Evolutionary conservation across 2,113 vertebrate genomes (phyloP).

Genomic region (Collichthys lucidus): DNA sequence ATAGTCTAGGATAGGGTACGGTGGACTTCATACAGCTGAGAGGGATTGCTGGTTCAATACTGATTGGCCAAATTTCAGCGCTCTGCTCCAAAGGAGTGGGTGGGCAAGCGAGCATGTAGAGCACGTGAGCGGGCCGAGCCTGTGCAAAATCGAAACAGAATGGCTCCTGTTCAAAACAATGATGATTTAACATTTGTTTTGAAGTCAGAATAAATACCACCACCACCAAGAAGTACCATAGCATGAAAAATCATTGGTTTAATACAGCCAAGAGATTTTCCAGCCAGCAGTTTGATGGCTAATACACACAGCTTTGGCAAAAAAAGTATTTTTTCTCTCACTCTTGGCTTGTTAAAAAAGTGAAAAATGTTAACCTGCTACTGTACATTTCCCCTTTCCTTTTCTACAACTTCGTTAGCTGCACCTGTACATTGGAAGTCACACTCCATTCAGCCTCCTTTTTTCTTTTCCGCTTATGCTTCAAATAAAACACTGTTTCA

Average conservation of each 20-base stretch:
- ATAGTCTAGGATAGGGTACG: neutral
- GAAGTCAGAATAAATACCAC: slow-evolving; percentile 28
- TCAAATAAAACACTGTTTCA: slow-evolving; percentile 80
- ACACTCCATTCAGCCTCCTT: slow-evolving; percentile 60
- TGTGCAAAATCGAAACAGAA: neutral
- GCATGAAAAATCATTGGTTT: slow-evolving; percentile 7
- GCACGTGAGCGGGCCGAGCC: neutral
- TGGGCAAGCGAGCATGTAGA: neutral
- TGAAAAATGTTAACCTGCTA: slow-evolving; percentile 64
- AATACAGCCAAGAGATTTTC: slow-evolving; percentile 37
- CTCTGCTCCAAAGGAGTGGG: neutral
- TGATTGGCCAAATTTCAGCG: neutral
- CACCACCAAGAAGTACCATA: slow-evolving; percentile 17
- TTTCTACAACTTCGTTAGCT: slow-evolving; percentile 71
- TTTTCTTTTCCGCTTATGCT: slow-evolving; percentile 74
- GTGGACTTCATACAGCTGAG: neutral
- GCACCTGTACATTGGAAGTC: slow-evolving; percentile 72
- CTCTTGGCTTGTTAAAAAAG: slow-evolving; percentile 66
- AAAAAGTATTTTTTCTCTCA: slow-evolving; percentile 34
- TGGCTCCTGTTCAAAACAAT: slow-evolving; percentile 9
- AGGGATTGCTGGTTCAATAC: neutral
- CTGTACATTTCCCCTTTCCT: slow-evolving; percentile 62
- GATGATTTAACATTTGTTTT: slow-evolving; percentile 15
- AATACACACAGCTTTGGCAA: slow-evolving; percentile 48
- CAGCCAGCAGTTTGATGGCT: slow-evolving; percentile 40